Conservation (phyloP, 2,113 vertebrate genomes). For the Thalassarche chlororhynchos region DNA sequence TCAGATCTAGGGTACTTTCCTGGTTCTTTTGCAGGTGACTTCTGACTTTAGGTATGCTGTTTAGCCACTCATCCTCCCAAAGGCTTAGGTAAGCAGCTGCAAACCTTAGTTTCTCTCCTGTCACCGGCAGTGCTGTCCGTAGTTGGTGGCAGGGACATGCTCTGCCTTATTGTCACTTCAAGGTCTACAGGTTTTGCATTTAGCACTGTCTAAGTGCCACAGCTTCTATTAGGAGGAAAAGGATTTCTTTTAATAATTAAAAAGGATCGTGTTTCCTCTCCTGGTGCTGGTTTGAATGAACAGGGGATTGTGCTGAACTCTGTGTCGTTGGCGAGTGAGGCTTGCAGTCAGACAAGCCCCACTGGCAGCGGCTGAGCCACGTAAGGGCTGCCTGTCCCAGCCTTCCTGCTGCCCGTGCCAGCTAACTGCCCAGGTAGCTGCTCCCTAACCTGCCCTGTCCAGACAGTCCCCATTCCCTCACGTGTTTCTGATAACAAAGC, state of each 20-base stretch:
- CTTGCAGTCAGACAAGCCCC: background rate
- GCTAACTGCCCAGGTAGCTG: background rate
- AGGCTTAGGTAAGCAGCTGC: background rate
- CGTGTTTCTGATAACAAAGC: background rate
- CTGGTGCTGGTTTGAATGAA: background rate
- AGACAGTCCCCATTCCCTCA: background rate
- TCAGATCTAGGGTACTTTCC: background rate
- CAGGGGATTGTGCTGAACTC: background rate
- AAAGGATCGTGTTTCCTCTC: background rate
- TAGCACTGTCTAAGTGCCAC: background rate
- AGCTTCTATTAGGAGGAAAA: background rate
- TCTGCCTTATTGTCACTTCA: background rate
- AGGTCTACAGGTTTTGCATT: background rate
- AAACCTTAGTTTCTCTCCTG: background rate
- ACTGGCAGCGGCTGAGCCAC: background rate
- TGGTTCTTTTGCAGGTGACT: background rate
- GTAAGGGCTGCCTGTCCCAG: background rate
- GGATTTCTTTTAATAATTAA: conserved; percentile 49
- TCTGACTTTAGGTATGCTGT: background rate
- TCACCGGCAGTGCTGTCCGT: background rate
- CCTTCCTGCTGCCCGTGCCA: background rate
- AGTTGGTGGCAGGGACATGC: background rate
- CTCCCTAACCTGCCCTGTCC: background rate
- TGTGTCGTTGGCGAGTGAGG: background rate
- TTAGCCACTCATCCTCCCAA: background rate